Percentiles rank a stretch among this genome's conserved stretches.
Evolutionary conservation across 2,888 invertebrate genomes (phyloP).

Genomic region (Drosophila melanosoma): DNA sequence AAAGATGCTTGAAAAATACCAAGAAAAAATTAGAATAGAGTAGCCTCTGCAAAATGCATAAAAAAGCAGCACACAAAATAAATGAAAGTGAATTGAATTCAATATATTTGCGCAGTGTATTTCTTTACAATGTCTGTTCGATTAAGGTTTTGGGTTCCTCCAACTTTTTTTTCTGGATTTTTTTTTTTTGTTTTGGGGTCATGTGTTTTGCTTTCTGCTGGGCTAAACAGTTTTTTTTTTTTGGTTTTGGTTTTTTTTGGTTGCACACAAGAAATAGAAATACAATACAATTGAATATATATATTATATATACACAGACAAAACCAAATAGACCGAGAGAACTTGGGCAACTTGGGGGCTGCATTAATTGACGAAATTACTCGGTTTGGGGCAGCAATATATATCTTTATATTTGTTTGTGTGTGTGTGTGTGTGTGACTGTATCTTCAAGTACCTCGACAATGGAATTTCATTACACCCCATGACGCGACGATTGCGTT

Average conservation of each 20-base stretch:
- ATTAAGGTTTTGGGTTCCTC: slow-evolving; percentile 43
- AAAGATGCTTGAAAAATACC: neutral
- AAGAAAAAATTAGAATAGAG: neutral
- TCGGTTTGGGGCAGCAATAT: slow-evolving; percentile 7
- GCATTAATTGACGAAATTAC: slow-evolving; percentile 46
- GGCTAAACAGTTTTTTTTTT: slow-evolving; percentile 39
- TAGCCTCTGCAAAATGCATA: neutral
- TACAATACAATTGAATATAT: slow-evolving; percentile 43
- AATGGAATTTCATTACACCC: slow-evolving; percentile 42
- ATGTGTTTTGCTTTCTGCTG: slow-evolving; percentile 56
- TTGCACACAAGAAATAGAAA: slow-evolving; percentile 48
- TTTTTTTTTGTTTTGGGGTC: slow-evolving; percentile 43
- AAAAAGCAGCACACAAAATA: slow-evolving; percentile 9
- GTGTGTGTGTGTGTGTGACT: neutral
- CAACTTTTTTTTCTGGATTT: slow-evolving; percentile 1
- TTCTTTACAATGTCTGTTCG: slow-evolving; percentile 15
- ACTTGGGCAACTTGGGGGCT: neutral
- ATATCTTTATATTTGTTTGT: neutral
- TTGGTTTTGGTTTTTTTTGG: neutral
- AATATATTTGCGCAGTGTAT: slow-evolving; percentile 33
- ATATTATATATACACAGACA: slow-evolving; percentile 1
- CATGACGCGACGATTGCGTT: slow-evolving; percentile 37
- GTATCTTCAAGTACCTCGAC: slow-evolving; percentile 37
- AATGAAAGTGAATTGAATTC: slow-evolving; percentile 40
- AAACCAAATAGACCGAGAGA: neutral